phyloP scores from a whole-genome alignment of 64 coral and sea anemone species.

The Porites australiensis region DNA sequence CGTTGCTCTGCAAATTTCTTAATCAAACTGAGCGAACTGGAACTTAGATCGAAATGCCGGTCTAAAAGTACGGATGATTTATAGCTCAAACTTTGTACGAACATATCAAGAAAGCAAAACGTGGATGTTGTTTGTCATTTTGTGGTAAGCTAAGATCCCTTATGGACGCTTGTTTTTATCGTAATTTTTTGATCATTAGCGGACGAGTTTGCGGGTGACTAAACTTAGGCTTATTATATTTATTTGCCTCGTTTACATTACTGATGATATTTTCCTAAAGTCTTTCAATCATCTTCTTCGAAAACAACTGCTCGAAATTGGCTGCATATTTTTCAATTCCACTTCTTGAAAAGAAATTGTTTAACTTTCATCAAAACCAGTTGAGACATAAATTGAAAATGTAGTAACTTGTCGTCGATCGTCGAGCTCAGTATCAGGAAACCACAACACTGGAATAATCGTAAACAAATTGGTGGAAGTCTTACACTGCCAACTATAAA shows the following conservation, averaged over 20 bases:
- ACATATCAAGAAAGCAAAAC: not conserved
- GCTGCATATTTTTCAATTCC: no score
- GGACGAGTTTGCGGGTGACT: constrained; percentile 19
- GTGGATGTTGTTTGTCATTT: constrained; percentile 22
- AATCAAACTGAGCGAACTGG: not conserved
- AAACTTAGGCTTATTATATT: not conserved
- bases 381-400: no score
- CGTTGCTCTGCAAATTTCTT: constrained; percentile 34
- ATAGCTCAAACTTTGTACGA: not conserved
- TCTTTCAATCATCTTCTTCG: not conserved
- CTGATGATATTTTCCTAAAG: not conserved
- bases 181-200: constrained; percentile 48
- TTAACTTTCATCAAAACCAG: no score
- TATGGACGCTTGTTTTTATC: not conserved
- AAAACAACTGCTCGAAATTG: not conserved
- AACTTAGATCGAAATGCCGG: not conserved
- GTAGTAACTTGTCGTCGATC: no score
- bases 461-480: not conserved
- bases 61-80: not conserved
- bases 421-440: not conserved
- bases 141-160: constrained; percentile 10
- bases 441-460: constrained; percentile 1
- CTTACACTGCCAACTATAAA: not conserved
- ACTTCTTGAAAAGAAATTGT: no score
- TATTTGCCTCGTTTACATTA: not conserved